Base-by-base conservation (phyloP, 2,113 vertebrate species). In the Catharus minimus region DNA sequence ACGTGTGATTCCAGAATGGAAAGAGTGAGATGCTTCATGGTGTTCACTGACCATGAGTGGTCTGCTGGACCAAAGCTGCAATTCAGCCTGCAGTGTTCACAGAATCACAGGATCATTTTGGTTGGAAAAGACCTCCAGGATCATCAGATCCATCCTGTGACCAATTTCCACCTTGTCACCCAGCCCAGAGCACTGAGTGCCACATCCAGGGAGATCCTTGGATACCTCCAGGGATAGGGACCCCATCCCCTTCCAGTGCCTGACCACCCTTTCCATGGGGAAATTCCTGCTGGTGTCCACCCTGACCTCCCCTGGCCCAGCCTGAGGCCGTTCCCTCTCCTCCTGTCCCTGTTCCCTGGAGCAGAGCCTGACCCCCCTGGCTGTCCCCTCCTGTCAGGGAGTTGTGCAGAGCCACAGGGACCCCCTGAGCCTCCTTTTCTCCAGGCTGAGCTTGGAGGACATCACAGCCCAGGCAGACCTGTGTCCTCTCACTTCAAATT, bases 341-440 rank as follows among this genome's bases (percentile, higher is more conserved):
- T 74, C 58, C 81, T 74, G 81, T 74, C 68, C 39, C 82, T n/a
- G 46, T 52, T 23, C 46, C 17, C 55, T n/a, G 62, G 10, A 44
- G 22, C 53, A 38, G 9, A 85, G 14, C 46, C 46, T 0, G 0
- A 38, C 8, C 3, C 13, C 15, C 15, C 0, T 39, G 0, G 53
- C 62, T 76, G 46, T 43, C 27, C 39, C 19, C 13, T 69, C 39
- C 81, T 64, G 50, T 0, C 58, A 73, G 49, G 60, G 58, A 83
- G 2, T 5, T 74, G 38, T 38, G 38, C 30, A 65, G 60, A 57
- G 69, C 60, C 50, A 74, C 1, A 14, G 30, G 13, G 1, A 10
- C 36, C 41, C 12, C 13, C 43, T 11, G 69, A 74, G 30, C 60
- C 43, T 43, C 69, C 50, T 74, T 7, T 74, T 0, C 30, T 57